phyloP scores from a whole-genome alignment of 2,797 vertebrate species.

The Scolopax bukidnonensis region DNA sequence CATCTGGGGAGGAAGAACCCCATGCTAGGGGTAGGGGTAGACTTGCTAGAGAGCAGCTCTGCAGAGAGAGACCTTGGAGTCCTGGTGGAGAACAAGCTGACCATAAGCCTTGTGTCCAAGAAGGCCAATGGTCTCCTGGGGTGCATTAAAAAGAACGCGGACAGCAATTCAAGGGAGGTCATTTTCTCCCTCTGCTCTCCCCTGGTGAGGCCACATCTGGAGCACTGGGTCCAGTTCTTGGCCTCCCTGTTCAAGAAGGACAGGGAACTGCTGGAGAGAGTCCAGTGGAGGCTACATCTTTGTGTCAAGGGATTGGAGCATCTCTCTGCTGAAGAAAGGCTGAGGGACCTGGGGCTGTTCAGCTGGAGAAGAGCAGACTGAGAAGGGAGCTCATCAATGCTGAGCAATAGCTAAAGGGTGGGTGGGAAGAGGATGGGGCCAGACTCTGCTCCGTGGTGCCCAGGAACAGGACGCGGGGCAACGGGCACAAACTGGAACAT shows the following conservation, averaged over 20 bases:
- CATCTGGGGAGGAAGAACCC: not conserved
- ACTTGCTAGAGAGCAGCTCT: not conserved
- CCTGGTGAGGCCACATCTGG: not conserved
- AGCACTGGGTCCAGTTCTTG: not conserved
- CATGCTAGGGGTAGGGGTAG: not conserved
- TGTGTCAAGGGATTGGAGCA: not conserved
- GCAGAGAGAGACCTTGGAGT: not conserved
- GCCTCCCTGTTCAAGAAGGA: not conserved
- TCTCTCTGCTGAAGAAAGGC: not conserved
- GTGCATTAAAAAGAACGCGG: not conserved
- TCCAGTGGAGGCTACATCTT: not conserved
- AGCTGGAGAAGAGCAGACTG: not conserved
- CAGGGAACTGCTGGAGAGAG: not conserved
- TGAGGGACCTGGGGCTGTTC: not conserved
- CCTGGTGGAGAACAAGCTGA: not conserved
- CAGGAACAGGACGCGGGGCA: not conserved
- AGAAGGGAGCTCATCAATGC: not conserved
- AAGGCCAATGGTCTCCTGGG: not conserved
- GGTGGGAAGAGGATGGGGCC: not conserved
- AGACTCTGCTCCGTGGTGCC: not conserved
- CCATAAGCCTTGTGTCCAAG: not conserved
- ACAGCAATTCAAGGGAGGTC: not conserved
- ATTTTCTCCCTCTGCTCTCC: not conserved
- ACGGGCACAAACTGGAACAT: not conserved
- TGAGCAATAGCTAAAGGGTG: not conserved